Evolutionary conservation across 1,140 invertebrate species (phyloP).

Genomic region (Phortica variegata): DNA sequence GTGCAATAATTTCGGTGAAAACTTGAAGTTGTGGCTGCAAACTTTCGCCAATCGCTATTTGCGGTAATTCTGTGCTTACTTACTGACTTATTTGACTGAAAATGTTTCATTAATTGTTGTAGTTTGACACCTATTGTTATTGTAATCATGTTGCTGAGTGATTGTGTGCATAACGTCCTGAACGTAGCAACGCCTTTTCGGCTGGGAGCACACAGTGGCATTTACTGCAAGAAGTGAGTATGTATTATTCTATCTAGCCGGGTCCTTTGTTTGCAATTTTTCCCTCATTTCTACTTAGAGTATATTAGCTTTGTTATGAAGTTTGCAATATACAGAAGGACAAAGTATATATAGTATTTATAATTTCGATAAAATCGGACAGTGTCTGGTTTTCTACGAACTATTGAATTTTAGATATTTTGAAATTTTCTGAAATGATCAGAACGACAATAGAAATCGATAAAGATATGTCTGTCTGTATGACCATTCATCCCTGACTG

Average conservation of each 20-base stretch:
- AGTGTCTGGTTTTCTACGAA: too few species aligned
- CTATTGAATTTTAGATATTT: too few species aligned
- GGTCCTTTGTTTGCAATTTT: not conserved
- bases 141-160: slow-evolving; percentile 18
- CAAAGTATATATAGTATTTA: slow-evolving; percentile 31
- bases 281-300: too few species aligned
- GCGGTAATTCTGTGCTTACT: slow-evolving; percentile 12
- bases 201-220: slow-evolving; percentile 14
- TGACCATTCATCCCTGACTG: too few species aligned
- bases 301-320: too few species aligned
- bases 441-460: too few species aligned
- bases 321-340: slow-evolving; percentile 28
- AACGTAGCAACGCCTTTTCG: slow-evolving; percentile 30
- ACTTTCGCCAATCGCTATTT: slow-evolving; percentile 18
- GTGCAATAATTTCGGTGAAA: slow-evolving; percentile 5
- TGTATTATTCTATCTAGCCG: too few species aligned
- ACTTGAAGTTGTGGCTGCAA: slow-evolving; percentile 15
- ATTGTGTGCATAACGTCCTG: slow-evolving; percentile 16
- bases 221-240: slow-evolving; percentile 28
- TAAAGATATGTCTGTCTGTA: too few species aligned
- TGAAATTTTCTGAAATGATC: too few species aligned
- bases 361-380: slow-evolving; percentile 30
- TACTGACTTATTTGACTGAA: slow-evolving; percentile 15
- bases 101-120: slow-evolving; percentile 24
- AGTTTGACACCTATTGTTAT: slow-evolving; percentile 34